Evolutionary conservation across 2,113 vertebrate genomes (phyloP), one percentile per base, ranked within the genome.

Genomic region (Xenus cinereus): DNA sequence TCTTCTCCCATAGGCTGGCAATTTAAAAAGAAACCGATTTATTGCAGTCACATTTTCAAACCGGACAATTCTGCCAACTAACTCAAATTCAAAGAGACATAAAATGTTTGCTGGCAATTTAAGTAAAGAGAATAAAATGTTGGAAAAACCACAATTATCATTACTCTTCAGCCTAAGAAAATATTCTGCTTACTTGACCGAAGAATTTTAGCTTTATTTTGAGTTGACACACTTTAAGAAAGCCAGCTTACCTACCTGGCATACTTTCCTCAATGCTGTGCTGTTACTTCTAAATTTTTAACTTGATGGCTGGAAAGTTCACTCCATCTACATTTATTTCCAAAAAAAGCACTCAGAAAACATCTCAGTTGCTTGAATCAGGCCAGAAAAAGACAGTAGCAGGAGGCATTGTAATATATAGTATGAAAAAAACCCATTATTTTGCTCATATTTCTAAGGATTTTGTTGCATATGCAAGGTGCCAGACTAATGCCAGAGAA

Each of bases 11-110:
- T 37, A 86, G 76, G 51, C 27, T 85, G 57, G 92, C 48, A 90
- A 69, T 72, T 72, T 96, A 95, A 87, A 95, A 86, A 77, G 63
- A 94, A 81, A 86, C 19, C 95, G 90, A 89, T 91, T 95, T 94
- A 94, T 71, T 92, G 50, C 20, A 87, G 78, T 37, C 69, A 63
- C 45, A 69, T 93, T 95, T 98, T 92, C 69, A 91, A 85, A 94
- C 67, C 0, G 50, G 87, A 96, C 66, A 97, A 66, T 24, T 79
- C 74, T 85, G 43, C 56, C 75, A 75, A 89, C 73, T 93, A 69
- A 84, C 90, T 96, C 76, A 88, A 91, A 91, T 48, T 91, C 33
- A 90, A 24, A 62, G 37, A 63, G 57, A 82, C 48, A 85, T 75
- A 80, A 59, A 79, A 63, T 74, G 64, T 57, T 66, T 84, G 90